Conservation (phyloP, 2,113 vertebrate genomes). For the Polypterus senegalus region DNA sequence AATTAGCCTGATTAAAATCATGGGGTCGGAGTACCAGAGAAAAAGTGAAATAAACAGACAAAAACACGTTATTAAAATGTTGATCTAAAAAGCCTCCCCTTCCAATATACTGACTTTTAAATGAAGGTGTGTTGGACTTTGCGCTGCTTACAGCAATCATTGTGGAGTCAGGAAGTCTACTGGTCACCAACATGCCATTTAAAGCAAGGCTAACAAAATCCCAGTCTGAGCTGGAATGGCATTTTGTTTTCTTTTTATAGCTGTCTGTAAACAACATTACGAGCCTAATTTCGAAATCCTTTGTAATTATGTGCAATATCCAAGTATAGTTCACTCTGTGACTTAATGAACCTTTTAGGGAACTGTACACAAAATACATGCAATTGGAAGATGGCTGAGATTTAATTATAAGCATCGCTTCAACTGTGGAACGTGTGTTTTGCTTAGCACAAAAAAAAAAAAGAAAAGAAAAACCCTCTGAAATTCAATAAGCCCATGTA, state of each 20-base stretch:
- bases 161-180: conserved; percentile 36
- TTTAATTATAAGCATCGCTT: conserved; percentile 55
- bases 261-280: conserved; percentile 33
- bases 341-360: conserved; percentile 29
- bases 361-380: conserved; percentile 39
- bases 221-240: conserved; percentile 22
- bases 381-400: conserved; percentile 44
- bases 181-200: conserved; percentile 46
- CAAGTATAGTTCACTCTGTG: conserved; percentile 31
- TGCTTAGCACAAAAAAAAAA: not conserved
- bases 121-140: conserved; percentile 1
- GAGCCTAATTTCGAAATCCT: conserved; percentile 45
- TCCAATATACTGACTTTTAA: not conserved
- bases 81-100: not conserved
- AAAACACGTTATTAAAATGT: not conserved
- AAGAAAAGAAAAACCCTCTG: not conserved
- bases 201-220: conserved; percentile 42
- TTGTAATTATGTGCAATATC: conserved; percentile 41
- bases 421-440: conserved; percentile 39
- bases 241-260: conserved; percentile 45
- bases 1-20: not conserved
- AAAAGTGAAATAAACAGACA: not conserved
- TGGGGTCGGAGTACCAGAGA: not conserved
- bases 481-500: not conserved
- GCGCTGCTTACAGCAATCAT: conserved; percentile 25